These are phyloP conservation scores for Parauchenoglanis ngamensis DNA, from an alignment of 2,797 vertebrate genomes.

Conservation along the genomic window DNA sequence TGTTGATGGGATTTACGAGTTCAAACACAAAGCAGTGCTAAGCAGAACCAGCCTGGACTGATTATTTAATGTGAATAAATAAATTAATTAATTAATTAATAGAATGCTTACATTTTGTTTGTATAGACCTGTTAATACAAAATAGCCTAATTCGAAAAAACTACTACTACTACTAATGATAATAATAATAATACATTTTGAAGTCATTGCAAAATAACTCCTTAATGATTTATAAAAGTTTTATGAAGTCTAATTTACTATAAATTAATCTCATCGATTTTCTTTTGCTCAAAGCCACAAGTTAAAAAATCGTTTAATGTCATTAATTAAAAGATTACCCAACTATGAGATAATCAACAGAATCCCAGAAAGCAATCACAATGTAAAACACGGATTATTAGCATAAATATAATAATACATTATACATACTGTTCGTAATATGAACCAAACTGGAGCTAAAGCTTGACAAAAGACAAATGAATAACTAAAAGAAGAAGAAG, in stretches of 20 bases:
- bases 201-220: background rate
- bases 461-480: background rate
- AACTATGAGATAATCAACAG: background rate
- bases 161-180: background rate
- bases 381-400: background rate
- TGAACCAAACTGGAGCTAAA: background rate
- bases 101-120: background rate
- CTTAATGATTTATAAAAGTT: background rate
- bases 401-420: too few species aligned
- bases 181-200: background rate
- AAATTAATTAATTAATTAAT: too few species aligned
- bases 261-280: background rate
- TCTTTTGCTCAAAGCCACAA: background rate
- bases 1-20: slow-evolving; percentile 22
- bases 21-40: slow-evolving; percentile 6
- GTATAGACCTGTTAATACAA: background rate
- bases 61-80: background rate
- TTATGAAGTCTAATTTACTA: background rate
- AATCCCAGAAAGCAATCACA: background rate
- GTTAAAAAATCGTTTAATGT: background rate
- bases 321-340: background rate
- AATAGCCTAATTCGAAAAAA: background rate
- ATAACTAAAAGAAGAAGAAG: background rate
- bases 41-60: background rate
- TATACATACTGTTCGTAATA: background rate